Conservation (phyloP, 2,888 invertebrate species). For the Rhodophaea formosa region DNA sequence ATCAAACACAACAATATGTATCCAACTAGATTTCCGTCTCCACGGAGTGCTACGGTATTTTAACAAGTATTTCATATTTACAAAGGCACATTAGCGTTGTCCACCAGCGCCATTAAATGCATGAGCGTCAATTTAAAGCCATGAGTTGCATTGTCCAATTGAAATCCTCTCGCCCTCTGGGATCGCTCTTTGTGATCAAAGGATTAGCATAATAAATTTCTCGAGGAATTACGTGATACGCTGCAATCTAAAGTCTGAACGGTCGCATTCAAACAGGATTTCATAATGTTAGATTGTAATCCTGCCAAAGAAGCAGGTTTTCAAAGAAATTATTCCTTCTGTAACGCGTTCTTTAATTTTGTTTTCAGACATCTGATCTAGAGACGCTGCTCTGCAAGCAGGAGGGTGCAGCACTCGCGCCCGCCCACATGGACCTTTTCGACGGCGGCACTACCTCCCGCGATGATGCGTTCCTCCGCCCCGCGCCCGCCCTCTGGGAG, state of each 20-base stretch:
- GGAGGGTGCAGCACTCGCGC: conserved; percentile 84
- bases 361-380: conserved; percentile 87
- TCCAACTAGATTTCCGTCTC: not conserved
- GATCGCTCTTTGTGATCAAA: conserved; percentile 37
- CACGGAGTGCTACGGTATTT: not conserved
- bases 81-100: conserved; percentile 7
- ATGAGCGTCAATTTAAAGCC: conserved; percentile 16
- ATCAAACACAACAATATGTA: not conserved
- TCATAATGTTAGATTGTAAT: conserved; percentile 28
- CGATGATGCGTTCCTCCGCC: conserved; percentile 93
- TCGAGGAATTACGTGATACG: conserved; percentile 23
- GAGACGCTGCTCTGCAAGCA: conserved; percentile 90
- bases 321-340: conserved; percentile 11
- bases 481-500: conserved; percentile 94
- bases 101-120: conserved; percentile 12
- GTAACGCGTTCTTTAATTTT: conserved; percentile 19
- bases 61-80: not conserved
- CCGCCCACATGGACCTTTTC: conserved; percentile 81
- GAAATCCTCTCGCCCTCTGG: conserved; percentile 33
- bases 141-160: conserved; percentile 20
- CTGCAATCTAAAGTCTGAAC: conserved; percentile 4
- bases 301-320: conserved; percentile 1
- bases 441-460: conserved; percentile 80
- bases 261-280: conserved; percentile 40
- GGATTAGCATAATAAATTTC: conserved; percentile 40